Base-by-base conservation (phyloP, 2,888 invertebrate species). In the Aleiodes alternator region DNA sequence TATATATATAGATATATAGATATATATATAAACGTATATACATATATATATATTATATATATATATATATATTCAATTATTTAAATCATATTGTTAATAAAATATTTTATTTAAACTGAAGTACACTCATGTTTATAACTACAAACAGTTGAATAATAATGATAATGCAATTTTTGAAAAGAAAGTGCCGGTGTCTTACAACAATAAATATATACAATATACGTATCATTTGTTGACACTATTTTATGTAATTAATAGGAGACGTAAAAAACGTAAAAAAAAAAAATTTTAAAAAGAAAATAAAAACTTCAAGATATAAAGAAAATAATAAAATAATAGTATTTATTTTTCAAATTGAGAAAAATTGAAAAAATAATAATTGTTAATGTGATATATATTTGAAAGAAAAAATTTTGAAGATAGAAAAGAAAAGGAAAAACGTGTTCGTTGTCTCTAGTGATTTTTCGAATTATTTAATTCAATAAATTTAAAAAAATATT, bases 101-200 rank as follows among this genome's bases (percentile, higher is more conserved):
- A 12, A 48, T 68, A 50, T 59, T 59, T 31, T 31, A 23, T 31
- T 23, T 68, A 56, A 48, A 68, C 53, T 43, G 43, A 43, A 43
- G 43, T 7, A 38, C 5, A 9, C 43, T 43, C 4, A 43, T 43
- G 43, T 9, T 43, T 9, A 43, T 43, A 7, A 43, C 0, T 43
- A 7, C 29, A 50, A 50, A 51, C 29, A 68, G n/a, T 31, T 29
- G 6, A 59, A 12, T 48, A 43, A n/a, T 11, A 29, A 73, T 69
- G 76, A 76, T 83, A 80, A 89, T 89, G 88, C 83, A 81, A 80
- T 89, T 88, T 80, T 84, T 88, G 74, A 89, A 89, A 80, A 86
- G 88, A 76, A 89, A 89, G 84, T 89, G 87, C 79, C 88, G 88
- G 77, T 88, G 87, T 80, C 88, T 87, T 80, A 72, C 77, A 72